Conservation (phyloP, 2,797 vertebrate genomes). For the Helicolenus hilgendorfi region DNA sequence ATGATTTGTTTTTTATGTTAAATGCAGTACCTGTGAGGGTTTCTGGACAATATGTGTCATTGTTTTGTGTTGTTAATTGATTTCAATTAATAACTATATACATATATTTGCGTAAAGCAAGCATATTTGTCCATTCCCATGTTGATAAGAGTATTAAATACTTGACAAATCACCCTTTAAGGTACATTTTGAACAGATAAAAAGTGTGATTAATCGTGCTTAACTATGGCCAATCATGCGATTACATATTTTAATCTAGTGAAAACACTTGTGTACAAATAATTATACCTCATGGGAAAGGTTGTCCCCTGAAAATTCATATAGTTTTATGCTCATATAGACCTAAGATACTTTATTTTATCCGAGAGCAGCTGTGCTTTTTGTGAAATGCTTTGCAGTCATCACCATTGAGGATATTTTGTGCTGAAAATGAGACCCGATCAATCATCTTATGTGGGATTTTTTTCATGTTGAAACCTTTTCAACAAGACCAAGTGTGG, state of each 20-base stretch:
- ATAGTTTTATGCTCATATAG: not conserved
- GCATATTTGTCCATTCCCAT: too few relatives aligned
- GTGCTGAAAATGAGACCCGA: not conserved
- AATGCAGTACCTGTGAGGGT: too few relatives aligned
- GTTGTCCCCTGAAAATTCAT: not conserved
- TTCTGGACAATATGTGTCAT: too few relatives aligned
- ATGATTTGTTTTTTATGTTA: too few relatives aligned
- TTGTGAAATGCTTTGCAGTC: not conserved
- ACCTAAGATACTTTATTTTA: not conserved
- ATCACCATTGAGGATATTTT: not conserved
- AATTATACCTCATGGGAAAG: not conserved
- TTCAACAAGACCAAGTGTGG: not conserved
- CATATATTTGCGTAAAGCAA: too few relatives aligned
- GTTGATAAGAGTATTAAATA: too few relatives aligned
- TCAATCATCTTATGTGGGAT: not conserved
- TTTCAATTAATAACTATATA: too few relatives aligned
- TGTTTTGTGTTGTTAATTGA: too few relatives aligned
- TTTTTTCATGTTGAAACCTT: not conserved
- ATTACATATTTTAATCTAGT: not conserved
- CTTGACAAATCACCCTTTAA: too few relatives aligned
- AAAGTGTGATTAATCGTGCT: rapidly evolving
- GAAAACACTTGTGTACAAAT: not conserved
- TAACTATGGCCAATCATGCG: too few relatives aligned
- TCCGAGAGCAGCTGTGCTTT: not conserved
- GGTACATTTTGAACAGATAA: too few relatives aligned